A percentile compares a stretch with the other conserved stretches of the same genome.
phyloP scores from a whole-genome alignment of 2,888 invertebrate species.

The Zele albiditarsus region DNA sequence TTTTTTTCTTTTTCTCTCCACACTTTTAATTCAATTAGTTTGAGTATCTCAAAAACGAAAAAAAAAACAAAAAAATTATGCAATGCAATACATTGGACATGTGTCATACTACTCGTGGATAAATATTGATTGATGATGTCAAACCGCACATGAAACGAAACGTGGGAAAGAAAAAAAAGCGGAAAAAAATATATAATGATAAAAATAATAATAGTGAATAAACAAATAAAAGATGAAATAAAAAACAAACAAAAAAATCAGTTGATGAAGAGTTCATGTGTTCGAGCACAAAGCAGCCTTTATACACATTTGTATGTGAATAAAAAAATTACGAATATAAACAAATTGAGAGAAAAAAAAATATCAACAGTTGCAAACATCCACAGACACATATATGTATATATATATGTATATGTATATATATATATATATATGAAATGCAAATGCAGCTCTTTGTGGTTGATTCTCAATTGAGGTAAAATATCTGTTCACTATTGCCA shows the following conservation, averaged over 20 bases:
- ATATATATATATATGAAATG: background rate
- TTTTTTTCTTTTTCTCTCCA: background rate
- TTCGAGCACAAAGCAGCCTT: slow-evolving; percentile 9
- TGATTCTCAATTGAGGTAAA: slow-evolving; percentile 9
- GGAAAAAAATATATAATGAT: background rate
- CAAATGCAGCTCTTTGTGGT: background rate
- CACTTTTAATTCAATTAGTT: background rate
- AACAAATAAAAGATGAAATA: background rate
- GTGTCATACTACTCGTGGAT: background rate
- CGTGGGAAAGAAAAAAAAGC: too few species aligned
- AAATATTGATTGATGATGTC: background rate
- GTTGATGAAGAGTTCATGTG: slow-evolving; percentile 1
- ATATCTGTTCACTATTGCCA: background rate
- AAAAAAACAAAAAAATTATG: background rate
- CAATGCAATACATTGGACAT: background rate
- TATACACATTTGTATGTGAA: background rate
- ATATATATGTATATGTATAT: too few species aligned
- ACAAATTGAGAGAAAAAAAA: background rate
- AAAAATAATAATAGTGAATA: background rate
- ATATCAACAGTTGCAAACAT: background rate
- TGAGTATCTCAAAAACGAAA: too few species aligned
- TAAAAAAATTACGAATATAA: background rate
- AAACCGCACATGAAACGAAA: background rate
- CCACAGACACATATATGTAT: background rate
- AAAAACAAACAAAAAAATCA: background rate